Evolutionary conservation across 2,888 invertebrate species (phyloP).

Genomic region (Drosophila mercatorum): DNA sequence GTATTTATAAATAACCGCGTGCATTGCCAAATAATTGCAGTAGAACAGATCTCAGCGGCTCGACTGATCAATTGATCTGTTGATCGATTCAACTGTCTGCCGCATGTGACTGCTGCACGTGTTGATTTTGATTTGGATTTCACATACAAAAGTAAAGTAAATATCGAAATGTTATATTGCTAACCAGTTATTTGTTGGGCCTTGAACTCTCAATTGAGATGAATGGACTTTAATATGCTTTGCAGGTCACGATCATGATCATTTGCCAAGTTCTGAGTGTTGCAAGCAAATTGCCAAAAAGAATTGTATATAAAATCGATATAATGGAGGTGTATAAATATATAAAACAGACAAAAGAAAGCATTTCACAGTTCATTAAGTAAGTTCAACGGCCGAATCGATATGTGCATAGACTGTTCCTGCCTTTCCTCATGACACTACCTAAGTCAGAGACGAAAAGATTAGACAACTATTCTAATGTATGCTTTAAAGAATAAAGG

Average conservation of each 20-base stretch:
- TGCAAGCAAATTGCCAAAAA: not conserved
- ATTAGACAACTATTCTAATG: not conserved
- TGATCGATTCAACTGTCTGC: constrained; percentile 14
- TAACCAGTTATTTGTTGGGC: constrained; percentile 28
- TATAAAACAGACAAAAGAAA: not conserved
- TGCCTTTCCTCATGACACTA: too few species aligned
- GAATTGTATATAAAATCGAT: not conserved
- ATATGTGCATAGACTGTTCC: not conserved
- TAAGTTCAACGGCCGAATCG: not conserved
- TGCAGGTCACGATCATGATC: constrained; percentile 2
- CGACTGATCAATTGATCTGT: not conserved
- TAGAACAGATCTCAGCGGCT: constrained; percentile 21
- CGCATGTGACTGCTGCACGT: constrained; percentile 39
- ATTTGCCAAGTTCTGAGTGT: not conserved
- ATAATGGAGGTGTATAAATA: not conserved
- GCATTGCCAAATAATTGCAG: constrained; percentile 62
- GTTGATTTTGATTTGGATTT: constrained; percentile 1
- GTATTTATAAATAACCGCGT: constrained; percentile 22
- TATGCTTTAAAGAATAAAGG: not conserved
- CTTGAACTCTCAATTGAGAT: constrained; percentile 39
- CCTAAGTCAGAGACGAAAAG: too few species aligned
- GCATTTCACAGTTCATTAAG: not conserved
- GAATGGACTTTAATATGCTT: constrained; percentile 17
- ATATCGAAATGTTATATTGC: not conserved
- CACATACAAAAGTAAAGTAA: not conserved